phyloP scores from a whole-genome alignment of 1,140 invertebrate species.

The Brachionus angularis region DNA sequence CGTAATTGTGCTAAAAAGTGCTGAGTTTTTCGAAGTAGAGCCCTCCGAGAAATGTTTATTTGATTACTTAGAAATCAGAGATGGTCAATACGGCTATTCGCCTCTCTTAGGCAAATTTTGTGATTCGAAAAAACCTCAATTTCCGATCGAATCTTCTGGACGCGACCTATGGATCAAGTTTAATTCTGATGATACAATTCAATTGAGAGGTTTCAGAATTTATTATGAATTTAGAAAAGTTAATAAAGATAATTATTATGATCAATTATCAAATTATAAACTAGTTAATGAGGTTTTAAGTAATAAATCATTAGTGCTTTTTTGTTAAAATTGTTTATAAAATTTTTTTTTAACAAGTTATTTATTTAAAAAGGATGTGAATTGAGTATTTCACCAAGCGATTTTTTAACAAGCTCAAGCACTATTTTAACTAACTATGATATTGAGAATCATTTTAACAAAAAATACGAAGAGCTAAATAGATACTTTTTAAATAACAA shows the following conservation, averaged over 20 bases:
- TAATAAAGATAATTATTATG: background rate
- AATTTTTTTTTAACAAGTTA: background rate
- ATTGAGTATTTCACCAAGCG: background rate
- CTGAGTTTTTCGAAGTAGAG: constrained; percentile 17
- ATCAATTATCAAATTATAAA: background rate
- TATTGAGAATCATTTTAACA: constrained; percentile 14
- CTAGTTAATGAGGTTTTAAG: constrained; percentile 11
- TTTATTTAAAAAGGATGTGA: constrained; percentile 5
- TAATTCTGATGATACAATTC: constrained; percentile 27
- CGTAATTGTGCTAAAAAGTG: background rate
- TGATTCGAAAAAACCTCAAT: background rate
- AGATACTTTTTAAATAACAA: constrained; percentile 19
- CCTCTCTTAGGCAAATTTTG: constrained; percentile 27
- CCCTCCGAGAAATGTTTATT: constrained; percentile 1
- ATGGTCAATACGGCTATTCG: constrained; percentile 30
- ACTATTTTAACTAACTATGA: constrained; percentile 9
- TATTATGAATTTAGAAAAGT: background rate
- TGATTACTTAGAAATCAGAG: constrained; percentile 37
- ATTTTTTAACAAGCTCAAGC: background rate
- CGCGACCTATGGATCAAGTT: constrained; percentile 39
- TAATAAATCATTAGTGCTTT: no score
- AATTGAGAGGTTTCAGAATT: constrained; percentile 6
- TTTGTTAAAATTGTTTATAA: background rate
- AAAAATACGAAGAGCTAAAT: constrained; percentile 6
- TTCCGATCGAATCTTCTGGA: constrained; percentile 14